These are phyloP conservation scores for Thaumatotibia leucotreta DNA, from an alignment of 1,140 invertebrate genomes.

Conservation along the genomic window DNA sequence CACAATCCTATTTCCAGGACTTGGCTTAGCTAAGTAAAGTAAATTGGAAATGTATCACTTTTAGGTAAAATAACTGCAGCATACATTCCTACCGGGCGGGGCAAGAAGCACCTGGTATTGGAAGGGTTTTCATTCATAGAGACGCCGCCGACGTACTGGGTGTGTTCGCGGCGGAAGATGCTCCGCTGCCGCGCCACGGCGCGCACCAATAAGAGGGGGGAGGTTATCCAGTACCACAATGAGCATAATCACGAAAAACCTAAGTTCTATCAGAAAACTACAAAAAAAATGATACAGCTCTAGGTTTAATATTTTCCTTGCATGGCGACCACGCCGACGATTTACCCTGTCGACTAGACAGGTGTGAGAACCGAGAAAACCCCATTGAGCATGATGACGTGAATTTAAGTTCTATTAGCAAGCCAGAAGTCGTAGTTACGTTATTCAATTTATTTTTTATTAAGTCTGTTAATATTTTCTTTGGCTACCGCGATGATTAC, in stretches of 20 bases:
- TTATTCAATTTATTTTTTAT: too few relatives aligned
- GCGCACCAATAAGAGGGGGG: constrained; percentile 46
- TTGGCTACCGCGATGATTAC: too few relatives aligned
- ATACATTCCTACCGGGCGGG: constrained; percentile 50
- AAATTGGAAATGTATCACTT: constrained; percentile 16
- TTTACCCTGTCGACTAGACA: too few relatives aligned
- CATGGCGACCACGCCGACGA: too few relatives aligned
- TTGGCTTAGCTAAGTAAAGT: not conserved
- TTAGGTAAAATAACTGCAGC: constrained; percentile 40
- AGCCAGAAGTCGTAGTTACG: too few relatives aligned
- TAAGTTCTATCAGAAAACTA: constrained; percentile 39
- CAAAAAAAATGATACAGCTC: constrained; percentile 34
- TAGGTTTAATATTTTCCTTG: too few relatives aligned
- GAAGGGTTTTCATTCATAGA: constrained; percentile 51
- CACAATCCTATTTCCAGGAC: not conserved
- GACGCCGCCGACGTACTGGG: constrained; percentile 38
- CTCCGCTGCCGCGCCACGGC: constrained; percentile 39
- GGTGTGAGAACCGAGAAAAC: too few relatives aligned
- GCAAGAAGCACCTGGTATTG: constrained; percentile 43
- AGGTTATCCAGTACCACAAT: constrained; percentile 37
- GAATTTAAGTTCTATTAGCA: too few relatives aligned
- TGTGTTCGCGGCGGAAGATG: constrained; percentile 42
- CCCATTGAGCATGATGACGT: too few relatives aligned
- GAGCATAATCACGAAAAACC: constrained; percentile 51
- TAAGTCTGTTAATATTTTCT: too few relatives aligned